Base-by-base conservation (phyloP, 1,140 invertebrate species). In the Brachionus rotundiformis region DNA sequence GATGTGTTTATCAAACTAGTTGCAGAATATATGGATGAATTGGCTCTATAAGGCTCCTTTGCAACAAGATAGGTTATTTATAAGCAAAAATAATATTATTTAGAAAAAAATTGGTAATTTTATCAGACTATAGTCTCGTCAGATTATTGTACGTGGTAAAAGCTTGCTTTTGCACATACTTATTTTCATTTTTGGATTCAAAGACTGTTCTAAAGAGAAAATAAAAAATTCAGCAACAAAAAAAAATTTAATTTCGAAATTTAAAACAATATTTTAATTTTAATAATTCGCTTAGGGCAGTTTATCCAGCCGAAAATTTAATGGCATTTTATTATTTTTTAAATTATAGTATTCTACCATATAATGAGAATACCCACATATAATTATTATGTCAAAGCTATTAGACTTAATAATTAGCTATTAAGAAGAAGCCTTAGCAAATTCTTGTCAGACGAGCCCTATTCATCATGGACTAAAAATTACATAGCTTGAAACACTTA, bases 371-470 rank as follows among this genome's bases (percentile, higher is more conserved):
- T 54, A 54, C 47, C 47, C 19, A 16, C 19, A 19, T 54, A 19
- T 54, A 54, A 54, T 54, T 54, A 54, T 54, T 54, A 23, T 54
- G 47, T 54, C 47, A 54, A 54, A 54, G 47, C 47, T 54, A 25
- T 54, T 54, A 54, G 44, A 49, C 44, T 49, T 49, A 8, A 23
- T 54, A 19, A 54, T 7, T 54, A 54, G 8, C 23, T 25, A 54
- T 7, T 54, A 54, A 19, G 13, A 19, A 23, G 47, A 54, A 54
- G 47, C 47, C 47, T 13, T 41, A 11, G 10, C n/a, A 41, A 13
- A 11, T 41, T 41, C 39, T 1, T 41, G 10, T 41, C 39, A 13
- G 10, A 10, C 10, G n/a, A 41, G 39, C 10, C 39, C n/a, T 41
- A 10, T 41, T 41, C 39, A 11, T 41, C 47, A 8, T 54, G 47